Conservation (phyloP, 2,888 invertebrate species). For the Melipona beecheii region DNA sequence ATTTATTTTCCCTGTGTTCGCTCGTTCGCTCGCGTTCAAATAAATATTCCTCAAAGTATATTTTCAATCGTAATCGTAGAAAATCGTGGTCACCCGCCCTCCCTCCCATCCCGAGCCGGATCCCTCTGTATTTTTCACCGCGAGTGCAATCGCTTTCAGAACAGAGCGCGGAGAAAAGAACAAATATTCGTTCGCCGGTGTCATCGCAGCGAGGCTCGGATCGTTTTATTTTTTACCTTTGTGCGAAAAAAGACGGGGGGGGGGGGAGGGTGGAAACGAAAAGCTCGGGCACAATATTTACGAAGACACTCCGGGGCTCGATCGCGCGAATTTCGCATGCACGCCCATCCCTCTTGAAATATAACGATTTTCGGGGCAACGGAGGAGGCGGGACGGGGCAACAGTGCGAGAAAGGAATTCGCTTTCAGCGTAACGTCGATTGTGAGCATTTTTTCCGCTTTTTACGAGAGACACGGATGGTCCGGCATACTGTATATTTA, state of each 20-base stretch:
- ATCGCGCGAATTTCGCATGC: conserved; percentile 16
- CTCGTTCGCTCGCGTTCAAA: background rate
- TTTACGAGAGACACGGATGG: conserved; percentile 15
- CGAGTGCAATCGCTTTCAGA: conserved; percentile 5
- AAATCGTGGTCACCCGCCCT: background rate
- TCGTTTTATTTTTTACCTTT: conserved; percentile 10
- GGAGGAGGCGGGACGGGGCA: background rate
- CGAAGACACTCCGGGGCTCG: conserved; percentile 17
- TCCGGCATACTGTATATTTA: conserved; percentile 11
- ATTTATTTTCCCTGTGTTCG: background rate
- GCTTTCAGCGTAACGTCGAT: conserved; percentile 33
- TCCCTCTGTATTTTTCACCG: background rate
- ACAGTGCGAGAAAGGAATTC: conserved; percentile 32
- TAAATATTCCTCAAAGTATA: background rate
- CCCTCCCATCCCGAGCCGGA: no score
- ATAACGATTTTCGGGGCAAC: conserved; percentile 33
- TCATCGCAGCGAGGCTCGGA: background rate
- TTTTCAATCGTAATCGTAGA: background rate
- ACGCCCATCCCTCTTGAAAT: conserved; percentile 15
- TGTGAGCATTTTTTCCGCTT: conserved; percentile 15
- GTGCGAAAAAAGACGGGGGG: background rate
- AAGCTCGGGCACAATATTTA: conserved; percentile 19
- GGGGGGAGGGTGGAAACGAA: background rate
- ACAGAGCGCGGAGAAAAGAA: conserved; percentile 6
- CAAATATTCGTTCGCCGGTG: conserved; percentile 12